Percentiles rank a stretch among this genome's conserved stretches.
Conservation (phyloP, 64 coral and sea anemone species). For the Pocillopora verrucosa region DNA sequence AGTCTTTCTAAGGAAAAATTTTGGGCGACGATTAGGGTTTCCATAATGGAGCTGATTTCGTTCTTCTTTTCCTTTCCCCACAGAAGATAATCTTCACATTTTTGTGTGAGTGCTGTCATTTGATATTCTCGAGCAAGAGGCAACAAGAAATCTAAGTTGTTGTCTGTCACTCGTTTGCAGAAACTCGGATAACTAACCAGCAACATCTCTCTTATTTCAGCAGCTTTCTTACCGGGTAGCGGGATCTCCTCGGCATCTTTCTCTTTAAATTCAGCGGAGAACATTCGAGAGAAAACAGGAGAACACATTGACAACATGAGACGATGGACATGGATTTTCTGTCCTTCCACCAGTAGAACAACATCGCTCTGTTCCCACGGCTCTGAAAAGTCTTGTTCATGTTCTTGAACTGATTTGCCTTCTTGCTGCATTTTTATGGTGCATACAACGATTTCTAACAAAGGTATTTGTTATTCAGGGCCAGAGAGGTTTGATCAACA, state of each 20-base stretch:
- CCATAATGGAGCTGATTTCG: neutral
- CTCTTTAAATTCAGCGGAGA: conserved; percentile 13
- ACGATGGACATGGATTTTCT: conserved; percentile 19
- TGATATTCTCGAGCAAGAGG: neutral
- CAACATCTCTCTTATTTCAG: conserved; percentile 18
- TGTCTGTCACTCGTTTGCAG: neutral
- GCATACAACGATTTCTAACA: neutral
- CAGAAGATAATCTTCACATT: conserved; percentile 15
- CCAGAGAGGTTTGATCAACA: too few species aligned
- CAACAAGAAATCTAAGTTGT: neutral
- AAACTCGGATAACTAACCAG: neutral
- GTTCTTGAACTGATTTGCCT: neutral
- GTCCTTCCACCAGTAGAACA: conserved; percentile 10
- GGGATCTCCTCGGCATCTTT: neutral
- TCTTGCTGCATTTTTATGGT: neutral
- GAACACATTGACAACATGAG: neutral
- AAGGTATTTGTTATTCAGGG: neutral
- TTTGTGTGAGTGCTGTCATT: conserved; percentile 8
- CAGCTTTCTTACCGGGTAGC: neutral
- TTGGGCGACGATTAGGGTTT: neutral
- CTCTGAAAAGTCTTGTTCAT: conserved; percentile 8
- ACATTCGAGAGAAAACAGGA: conserved; percentile 25
- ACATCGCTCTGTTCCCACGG: conserved; percentile 26
- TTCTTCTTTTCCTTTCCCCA: neutral
- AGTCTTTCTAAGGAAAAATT: neutral